A percentile compares a stretch with the other conserved stretches of the same genome.
Evolutionary conservation across 2,888 invertebrate genomes (phyloP).

Genomic region (Drosophila tripunctata): DNA sequence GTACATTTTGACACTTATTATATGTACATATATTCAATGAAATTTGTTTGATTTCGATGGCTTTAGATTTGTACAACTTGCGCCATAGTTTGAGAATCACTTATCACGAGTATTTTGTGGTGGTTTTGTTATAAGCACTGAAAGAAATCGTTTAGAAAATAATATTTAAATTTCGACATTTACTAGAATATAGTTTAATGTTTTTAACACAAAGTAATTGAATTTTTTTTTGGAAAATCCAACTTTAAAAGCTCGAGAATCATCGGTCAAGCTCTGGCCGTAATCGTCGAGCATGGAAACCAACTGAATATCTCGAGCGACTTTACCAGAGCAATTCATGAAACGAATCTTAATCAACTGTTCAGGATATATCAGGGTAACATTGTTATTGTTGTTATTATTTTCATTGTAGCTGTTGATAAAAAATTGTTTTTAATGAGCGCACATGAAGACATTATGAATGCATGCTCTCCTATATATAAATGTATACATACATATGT

Average conservation of each 20-base stretch:
- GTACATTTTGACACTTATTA: conserved; percentile 27
- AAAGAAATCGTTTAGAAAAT: conserved; percentile 28
- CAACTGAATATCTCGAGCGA: conserved; percentile 33
- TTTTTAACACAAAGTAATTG: too few species aligned
- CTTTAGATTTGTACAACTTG: conserved; percentile 10
- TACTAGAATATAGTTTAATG: not conserved
- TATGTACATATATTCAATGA: not conserved
- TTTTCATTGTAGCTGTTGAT: conserved; percentile 29
- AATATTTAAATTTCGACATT: not conserved
- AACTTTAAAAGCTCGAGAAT: not conserved
- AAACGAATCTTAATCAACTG: conserved; percentile 21
- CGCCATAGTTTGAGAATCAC: conserved; percentile 31
- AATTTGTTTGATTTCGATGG: conserved; percentile 12
- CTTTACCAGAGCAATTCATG: conserved; percentile 7
- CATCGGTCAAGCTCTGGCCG: conserved; percentile 18
- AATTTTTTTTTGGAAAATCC: not conserved
- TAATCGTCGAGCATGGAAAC: conserved; percentile 14
- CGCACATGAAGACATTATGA: conserved; percentile 3
- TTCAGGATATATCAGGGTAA: conserved; percentile 19
- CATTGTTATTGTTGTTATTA: conserved; percentile 15
- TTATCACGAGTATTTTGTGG: not conserved
- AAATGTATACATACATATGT: too few species aligned
- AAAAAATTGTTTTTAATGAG: conserved; percentile 31
- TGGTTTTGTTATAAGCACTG: conserved; percentile 36
- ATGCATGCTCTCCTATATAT: not conserved